Evolutionary conservation across 2,797 vertebrate genomes (phyloP).

Genomic region (Phoebastria nigripes): DNA sequence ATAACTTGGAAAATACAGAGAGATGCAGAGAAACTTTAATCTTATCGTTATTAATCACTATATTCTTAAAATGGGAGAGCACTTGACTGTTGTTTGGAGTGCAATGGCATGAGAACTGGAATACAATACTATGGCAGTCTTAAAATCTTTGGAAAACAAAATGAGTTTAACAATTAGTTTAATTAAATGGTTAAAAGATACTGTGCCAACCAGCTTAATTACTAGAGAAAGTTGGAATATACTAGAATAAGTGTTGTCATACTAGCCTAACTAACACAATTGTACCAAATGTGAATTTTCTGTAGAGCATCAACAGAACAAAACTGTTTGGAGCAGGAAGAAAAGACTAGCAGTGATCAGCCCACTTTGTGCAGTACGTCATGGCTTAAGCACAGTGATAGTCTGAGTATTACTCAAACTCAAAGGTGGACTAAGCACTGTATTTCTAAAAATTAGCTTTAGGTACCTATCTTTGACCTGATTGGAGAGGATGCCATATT

Average conservation of each 20-base stretch:
- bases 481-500: not conserved
- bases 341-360: not conserved
- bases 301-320: not conserved
- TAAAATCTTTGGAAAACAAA: slow-evolving; percentile 9
- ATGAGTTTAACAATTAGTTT: not conserved
- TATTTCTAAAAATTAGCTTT: not conserved
- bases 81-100: not conserved
- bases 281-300: not conserved
- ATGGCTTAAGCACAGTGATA: not conserved
- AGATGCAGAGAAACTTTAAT: not conserved
- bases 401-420: not conserved
- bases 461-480: not conserved
- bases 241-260: not conserved
- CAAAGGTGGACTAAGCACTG: not conserved
- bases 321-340: not conserved
- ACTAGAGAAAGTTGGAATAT: not conserved
- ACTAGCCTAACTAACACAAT: not conserved
- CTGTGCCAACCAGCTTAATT: not conserved
- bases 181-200: not conserved
- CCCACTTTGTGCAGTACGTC: not conserved
- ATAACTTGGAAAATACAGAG: not conserved
- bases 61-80: not conserved
- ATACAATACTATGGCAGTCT: not conserved
- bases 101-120: not conserved
- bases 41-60: not conserved